Evolutionary conservation across 2,113 vertebrate species (phyloP).

Genomic region (Oxyura jamaicensis): DNA sequence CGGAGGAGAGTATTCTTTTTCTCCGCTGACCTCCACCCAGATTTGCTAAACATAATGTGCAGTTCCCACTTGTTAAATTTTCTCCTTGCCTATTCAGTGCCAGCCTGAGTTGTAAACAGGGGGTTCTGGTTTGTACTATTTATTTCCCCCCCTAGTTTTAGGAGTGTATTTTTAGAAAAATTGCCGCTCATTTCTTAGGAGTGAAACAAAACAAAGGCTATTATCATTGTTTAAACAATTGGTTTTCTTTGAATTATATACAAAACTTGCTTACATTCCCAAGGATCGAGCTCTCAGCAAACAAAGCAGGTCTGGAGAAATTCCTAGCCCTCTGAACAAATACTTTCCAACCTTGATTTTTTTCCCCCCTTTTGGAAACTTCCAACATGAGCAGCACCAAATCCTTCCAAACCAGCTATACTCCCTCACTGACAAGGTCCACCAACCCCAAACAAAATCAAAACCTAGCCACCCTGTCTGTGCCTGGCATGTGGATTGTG

Average conservation of each 20-base stretch:
- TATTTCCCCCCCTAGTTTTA: slow-evolving; percentile 45
- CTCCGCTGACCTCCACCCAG: slow-evolving; percentile 63
- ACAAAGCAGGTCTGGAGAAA: slow-evolving; percentile 70
- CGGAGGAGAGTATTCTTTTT: slow-evolving; percentile 20
- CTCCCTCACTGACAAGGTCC: neutral
- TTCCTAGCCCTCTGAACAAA: slow-evolving; percentile 57
- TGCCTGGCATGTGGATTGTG: fast-evolving
- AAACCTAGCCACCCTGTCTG: fast-evolving
- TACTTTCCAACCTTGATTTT: slow-evolving; percentile 25
- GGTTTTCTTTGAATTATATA: slow-evolving; percentile 71
- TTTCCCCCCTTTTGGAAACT: neutral
- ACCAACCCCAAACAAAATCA: neutral
- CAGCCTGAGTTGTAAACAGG: slow-evolving; percentile 60
- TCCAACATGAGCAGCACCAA: neutral
- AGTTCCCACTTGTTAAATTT: slow-evolving; percentile 51
- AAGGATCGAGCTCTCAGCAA: slow-evolving; percentile 63
- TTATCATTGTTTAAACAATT: slow-evolving; percentile 71
- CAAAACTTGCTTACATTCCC: slow-evolving; percentile 70
- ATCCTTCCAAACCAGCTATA: neutral
- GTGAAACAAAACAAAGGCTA: slow-evolving; percentile 62
- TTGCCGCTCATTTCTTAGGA: slow-evolving; percentile 32
- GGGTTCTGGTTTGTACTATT: slow-evolving; percentile 53
- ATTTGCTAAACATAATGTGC: slow-evolving; percentile 51
- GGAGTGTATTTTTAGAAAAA: slow-evolving; percentile 68
- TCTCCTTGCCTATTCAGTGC: slow-evolving; percentile 57